phyloP scores from a whole-genome alignment of 2,888 invertebrate genomes.

The Rapana venosa region DNA sequence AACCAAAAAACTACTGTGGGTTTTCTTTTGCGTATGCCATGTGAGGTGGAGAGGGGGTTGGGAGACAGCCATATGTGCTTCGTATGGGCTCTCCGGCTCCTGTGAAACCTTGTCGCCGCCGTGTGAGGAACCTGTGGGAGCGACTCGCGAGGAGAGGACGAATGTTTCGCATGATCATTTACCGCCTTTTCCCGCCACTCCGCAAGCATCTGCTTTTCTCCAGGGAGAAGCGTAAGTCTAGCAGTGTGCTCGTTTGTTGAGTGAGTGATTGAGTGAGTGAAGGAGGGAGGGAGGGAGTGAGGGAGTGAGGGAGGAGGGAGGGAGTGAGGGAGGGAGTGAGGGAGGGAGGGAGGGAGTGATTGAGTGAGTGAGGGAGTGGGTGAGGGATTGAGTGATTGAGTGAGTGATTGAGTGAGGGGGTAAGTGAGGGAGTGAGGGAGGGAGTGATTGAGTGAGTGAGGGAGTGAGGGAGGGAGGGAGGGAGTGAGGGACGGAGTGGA shows the following conservation, averaged over 20 bases:
- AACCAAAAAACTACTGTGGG: no score
- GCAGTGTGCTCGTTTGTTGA: not conserved
- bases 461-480: no score
- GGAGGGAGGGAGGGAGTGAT: no score
- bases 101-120: not conserved
- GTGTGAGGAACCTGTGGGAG: constrained; percentile 31
- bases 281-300: not conserved
- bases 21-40: no score
- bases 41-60: no score
- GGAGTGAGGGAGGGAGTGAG: no score
- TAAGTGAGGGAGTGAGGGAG: no score
- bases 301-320: not conserved
- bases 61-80: not conserved
- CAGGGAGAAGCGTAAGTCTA: constrained; percentile 68
- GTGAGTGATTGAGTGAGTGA: not conserved
- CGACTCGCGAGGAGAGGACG: constrained; percentile 58
- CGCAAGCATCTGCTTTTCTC: constrained; percentile 69
- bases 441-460: no score
- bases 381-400: no score
- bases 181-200: constrained; percentile 70
- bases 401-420: no score
- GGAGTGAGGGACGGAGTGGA: no score
- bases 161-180: constrained; percentile 74
- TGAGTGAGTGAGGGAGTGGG: no score
- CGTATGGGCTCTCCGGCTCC: not conserved